Base-by-base conservation (phyloP, 1,140 invertebrate genomes). In the Drosophila mayri region DNA sequence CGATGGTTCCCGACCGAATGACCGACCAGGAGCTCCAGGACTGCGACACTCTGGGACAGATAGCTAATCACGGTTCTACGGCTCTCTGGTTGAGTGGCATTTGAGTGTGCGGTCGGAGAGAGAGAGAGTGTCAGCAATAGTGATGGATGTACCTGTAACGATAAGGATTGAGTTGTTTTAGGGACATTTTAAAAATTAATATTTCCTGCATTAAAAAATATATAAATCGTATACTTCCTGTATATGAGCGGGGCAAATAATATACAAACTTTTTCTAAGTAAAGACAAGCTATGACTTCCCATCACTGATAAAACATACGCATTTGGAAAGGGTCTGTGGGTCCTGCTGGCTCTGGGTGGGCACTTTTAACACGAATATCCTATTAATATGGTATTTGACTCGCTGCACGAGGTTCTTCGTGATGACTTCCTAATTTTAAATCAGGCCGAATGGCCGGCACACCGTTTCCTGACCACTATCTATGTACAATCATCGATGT, bases 1-100 rank as follows among this genome's bases (percentile, higher is more conserved):
- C 60, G 54, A 65, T 22, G 44, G 22, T n/a, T 63, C 43, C 49
- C 81, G 64, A 79, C 66, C 85, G 74, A 90, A 90, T 88, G 85
- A 76, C 70, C 66, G 61, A 49, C 57, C 41, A 60, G 44, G 28
- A 55, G 44, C 40, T 57, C 38, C 50, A 58, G 61, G 72, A 65
- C 46, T 65, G 40, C 64, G 59, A 72, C 57, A 77, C 64, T 52
- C 55, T 38, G 65, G 38, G 55, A 44, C 63, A 70, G 66, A 70
- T 76, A 77, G 75, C 14, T 77, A 77, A 77, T 77, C 75, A 77
- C 63, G 38, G 75, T 62, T 49, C 35, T 35, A 22, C 22, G 57
- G 49, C 62, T 76, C 61, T 66, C 61, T 43, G 37, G 59, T 32
- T 55, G 47, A 41, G 60, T 41, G 28, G 40, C 14, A 54, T 14